Conservation (phyloP, 1,140 invertebrate genomes). For the Leptinotarsa defecta region DNA sequence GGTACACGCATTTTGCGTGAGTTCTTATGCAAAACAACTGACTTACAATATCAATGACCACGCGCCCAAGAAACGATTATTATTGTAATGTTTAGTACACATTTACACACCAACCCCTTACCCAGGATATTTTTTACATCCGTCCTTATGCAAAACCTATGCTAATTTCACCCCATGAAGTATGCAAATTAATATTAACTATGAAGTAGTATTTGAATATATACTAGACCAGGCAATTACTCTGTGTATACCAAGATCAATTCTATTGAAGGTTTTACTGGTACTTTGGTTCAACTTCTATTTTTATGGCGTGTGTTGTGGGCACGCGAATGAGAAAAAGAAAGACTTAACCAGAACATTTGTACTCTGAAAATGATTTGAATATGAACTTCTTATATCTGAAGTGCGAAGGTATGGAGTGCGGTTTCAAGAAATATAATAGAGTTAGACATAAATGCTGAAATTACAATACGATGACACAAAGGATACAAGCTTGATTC, state of each 20-base stretch:
- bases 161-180: constrained; percentile 30
- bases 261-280: neutral
- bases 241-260: neutral
- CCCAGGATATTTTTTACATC: constrained; percentile 28
- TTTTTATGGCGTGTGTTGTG: constrained; percentile 14
- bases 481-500: too few species aligned
- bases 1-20: constrained; percentile 27
- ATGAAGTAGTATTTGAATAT: constrained; percentile 18
- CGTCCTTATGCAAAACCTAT: constrained; percentile 29
- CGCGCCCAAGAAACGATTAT: constrained; percentile 25
- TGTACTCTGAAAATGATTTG: constrained; percentile 18
- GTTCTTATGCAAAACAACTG: constrained; percentile 25
- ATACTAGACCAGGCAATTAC: constrained; percentile 4
- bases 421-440: too few species aligned
- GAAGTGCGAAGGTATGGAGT: neutral
- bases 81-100: constrained; percentile 32
- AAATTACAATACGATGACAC: too few species aligned
- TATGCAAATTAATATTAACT: constrained; percentile 30
- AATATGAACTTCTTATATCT: constrained; percentile 25
- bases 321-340: constrained; percentile 24
- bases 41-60: constrained; percentile 35
- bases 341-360: constrained; percentile 7
- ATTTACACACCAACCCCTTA: constrained; percentile 28
- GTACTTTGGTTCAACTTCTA: constrained; percentile 6
- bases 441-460: too few species aligned